Percentiles rank a stretch among this genome's conserved stretches.
These are phyloP conservation scores for Condylura cristata DNA, from an alignment of 2,113 vertebrate genomes.

Conservation along the genomic window DNA sequence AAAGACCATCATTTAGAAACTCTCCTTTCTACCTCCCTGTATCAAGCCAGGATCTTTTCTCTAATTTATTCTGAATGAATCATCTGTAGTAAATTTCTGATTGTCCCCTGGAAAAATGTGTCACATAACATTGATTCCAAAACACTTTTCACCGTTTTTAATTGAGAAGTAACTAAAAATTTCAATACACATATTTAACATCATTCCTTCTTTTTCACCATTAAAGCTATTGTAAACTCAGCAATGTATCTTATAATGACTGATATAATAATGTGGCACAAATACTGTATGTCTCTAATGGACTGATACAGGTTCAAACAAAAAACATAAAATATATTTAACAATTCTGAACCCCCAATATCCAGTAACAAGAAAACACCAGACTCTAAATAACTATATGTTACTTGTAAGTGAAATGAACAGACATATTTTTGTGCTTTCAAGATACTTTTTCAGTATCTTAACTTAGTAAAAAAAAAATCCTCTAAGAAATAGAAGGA, in stretches of 20 bases:
- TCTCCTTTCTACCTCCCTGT: neutral
- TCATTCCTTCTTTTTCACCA: neutral
- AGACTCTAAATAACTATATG: neutral
- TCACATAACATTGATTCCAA: neutral
- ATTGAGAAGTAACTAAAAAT: neutral
- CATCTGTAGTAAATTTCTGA: neutral
- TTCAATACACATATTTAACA: neutral
- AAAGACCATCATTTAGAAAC: neutral
- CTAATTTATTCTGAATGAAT: neutral
- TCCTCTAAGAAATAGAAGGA: constrained; percentile 30
- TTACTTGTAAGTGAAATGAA: constrained; percentile 22
- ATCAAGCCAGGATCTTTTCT: neutral
- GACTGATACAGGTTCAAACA: neutral
- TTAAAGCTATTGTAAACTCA: neutral
- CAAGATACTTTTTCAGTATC: neutral
- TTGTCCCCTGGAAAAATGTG: neutral
- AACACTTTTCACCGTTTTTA: neutral
- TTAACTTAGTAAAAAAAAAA: constrained; percentile 43
- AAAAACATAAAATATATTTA: neutral
- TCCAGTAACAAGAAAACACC: neutral
- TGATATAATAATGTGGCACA: neutral
- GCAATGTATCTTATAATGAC: neutral
- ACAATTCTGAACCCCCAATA: neutral
- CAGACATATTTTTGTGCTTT: neutral
- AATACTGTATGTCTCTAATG: neutral